Evolutionary conservation across 2,888 invertebrate species (phyloP).

Genomic region (Pandemis cinnamomeana): DNA sequence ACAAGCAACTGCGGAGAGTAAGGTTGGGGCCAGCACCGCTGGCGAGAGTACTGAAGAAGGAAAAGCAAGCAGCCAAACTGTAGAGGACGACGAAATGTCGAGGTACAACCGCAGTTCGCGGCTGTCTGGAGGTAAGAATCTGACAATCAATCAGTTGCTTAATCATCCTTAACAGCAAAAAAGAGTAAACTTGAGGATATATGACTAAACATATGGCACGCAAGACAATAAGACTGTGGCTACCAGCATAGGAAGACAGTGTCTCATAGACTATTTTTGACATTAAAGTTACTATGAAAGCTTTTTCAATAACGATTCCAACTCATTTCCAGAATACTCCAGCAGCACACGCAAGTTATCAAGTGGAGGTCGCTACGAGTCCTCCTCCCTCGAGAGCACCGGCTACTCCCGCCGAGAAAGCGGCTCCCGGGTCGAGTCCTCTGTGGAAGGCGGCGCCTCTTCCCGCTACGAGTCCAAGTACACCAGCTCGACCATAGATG

Average conservation of each 20-base stretch:
- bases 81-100: constrained; percentile 81
- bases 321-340: constrained; percentile 67
- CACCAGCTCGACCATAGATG: constrained; percentile 57
- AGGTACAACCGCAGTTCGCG: constrained; percentile 86
- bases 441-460: constrained; percentile 66
- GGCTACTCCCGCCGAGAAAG: constrained; percentile 74
- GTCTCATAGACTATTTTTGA: no score
- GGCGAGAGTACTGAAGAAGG: constrained; percentile 53
- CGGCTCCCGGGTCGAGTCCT: constrained; percentile 66
- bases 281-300: neutral
- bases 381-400: constrained; percentile 67
- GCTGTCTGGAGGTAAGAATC: constrained; percentile 83
- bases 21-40: constrained; percentile 50
- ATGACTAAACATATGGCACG: no score
- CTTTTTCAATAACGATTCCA: neutral
- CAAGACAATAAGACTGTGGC: no score
- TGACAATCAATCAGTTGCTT: neutral
- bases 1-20: constrained; percentile 40
- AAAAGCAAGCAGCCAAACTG: constrained; percentile 69
- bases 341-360: constrained; percentile 72
- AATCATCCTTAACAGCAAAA: no score
- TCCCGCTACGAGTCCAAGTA: constrained; percentile 75
- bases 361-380: constrained; percentile 72
- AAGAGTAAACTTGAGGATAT: no score
- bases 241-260: no score